Evolutionary conservation across 2,113 vertebrate genomes (phyloP).

Genomic region (Notechis scutatus): DNA sequence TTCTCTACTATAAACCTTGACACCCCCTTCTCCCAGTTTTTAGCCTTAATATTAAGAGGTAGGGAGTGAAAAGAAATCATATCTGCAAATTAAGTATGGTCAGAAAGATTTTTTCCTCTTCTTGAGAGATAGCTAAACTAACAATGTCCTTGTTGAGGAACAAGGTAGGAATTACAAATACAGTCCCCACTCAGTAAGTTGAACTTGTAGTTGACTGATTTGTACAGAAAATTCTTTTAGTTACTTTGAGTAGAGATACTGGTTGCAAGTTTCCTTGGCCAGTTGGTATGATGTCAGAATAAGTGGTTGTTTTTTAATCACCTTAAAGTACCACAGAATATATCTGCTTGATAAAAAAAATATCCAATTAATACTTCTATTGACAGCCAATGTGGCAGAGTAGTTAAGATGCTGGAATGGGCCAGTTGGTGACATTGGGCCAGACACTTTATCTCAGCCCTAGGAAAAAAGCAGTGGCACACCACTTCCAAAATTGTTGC

Average conservation of each 20-base stretch:
- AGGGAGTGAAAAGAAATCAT: background rate
- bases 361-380: background rate
- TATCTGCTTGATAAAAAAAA: background rate
- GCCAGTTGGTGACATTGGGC: background rate
- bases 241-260: background rate
- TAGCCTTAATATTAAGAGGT: background rate
- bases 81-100: conserved; percentile 4
- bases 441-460: background rate
- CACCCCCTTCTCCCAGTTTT: background rate
- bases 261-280: background rate
- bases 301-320: background rate
- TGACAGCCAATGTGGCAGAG: background rate
- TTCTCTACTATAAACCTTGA: background rate
- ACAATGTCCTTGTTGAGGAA: conserved; percentile 1
- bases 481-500: background rate
- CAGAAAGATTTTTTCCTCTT: background rate
- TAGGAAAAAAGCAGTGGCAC: background rate
- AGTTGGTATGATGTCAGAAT: background rate
- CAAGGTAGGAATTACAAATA: conserved; percentile 3
- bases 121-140: background rate
- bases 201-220: background rate
- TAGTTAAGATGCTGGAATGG: background rate
- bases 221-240: conserved; percentile 1
- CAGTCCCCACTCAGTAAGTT: background rate
- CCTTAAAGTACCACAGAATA: background rate